Base-by-base conservation (phyloP, 2,797 vertebrate species). In the Sebastes cheni region DNA sequence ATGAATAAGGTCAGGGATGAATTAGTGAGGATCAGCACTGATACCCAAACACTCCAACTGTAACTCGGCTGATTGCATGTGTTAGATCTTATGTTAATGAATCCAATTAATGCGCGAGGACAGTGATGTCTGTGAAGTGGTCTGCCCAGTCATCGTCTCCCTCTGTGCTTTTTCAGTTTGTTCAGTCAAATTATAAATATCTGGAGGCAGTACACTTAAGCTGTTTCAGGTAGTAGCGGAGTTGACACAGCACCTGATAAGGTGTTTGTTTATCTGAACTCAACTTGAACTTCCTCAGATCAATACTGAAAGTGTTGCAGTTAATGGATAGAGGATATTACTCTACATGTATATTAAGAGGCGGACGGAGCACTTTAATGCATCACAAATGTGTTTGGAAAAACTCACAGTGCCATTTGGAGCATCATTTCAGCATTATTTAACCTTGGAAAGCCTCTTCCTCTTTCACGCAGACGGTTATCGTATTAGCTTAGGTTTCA, bases 401-500 rank as follows among this genome's bases (percentile, higher is more conserved):
- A 67, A 79, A 73, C 72, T 87, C 46, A 29, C 52, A 8, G 56
- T 70, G 65, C 71, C 79, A 74, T 90, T 88, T 86, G 77, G 61
- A 70, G 74, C 81, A 77, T 88, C 80, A 78, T 20, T 72, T 88
- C 70, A 81, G 64, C 74, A 69, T 89, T 90, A 88, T 91, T 87
- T 86, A 84, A 83, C 81, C 70, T 80, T 86, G 77, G 80, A 89
- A 84, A 91, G 39, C 39, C 30, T 72, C 80, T 70, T 80, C 80
- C 62, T 74, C 77, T 85, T 76, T 76, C 58, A 54, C 70, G 71
- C 88, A 74, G 65, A 75, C 84, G 65, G 39, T 70, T 84, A 90
- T 87, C 83, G 27, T 86, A 93, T 94, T 93, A 91, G 87, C 90
- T 82, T 75, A 76, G 89, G 89, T 94, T 95, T 95, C 93, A 88